Conservation (phyloP, 2,113 vertebrate species). For the Myrmecobius fasciatus region DNA sequence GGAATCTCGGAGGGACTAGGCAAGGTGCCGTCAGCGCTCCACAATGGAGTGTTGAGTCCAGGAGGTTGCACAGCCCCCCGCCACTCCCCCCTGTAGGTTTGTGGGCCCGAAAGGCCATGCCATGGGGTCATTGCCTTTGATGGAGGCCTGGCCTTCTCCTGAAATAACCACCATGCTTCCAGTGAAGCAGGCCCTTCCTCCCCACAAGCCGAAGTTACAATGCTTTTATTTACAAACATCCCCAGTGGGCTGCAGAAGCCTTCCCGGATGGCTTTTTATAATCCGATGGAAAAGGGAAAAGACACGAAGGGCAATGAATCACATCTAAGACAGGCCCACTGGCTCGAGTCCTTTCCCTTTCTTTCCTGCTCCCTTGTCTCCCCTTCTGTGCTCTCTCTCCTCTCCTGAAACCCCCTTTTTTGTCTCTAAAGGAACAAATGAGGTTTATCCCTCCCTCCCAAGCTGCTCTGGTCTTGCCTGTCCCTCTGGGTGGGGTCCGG, state of each 20-base stretch:
- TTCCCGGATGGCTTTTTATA: constrained; percentile 1
- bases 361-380: not conserved
- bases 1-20: not conserved
- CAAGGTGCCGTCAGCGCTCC: not conserved
- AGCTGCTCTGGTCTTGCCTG: accelerated
- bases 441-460: not conserved
- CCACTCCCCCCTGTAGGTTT: not conserved
- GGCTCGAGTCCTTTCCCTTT: not conserved
- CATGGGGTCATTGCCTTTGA: not conserved
- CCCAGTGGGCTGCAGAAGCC: not conserved
- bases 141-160: not conserved
- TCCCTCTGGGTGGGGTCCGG: not conserved
- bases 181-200: not conserved
- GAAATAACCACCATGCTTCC: not conserved
- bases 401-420: no score
- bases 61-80: not conserved
- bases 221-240: not conserved
- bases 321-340: not conserved
- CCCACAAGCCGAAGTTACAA: not conserved
- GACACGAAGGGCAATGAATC: not conserved
- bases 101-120: not conserved
- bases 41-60: not conserved
- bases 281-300: not conserved
- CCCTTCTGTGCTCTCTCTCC: no score
- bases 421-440: not conserved